Evolutionary conservation across 2,113 vertebrate genomes (phyloP), one percentile per base, ranked within the genome.

Genomic region (Boleophthalmus pectinirostris): DNA sequence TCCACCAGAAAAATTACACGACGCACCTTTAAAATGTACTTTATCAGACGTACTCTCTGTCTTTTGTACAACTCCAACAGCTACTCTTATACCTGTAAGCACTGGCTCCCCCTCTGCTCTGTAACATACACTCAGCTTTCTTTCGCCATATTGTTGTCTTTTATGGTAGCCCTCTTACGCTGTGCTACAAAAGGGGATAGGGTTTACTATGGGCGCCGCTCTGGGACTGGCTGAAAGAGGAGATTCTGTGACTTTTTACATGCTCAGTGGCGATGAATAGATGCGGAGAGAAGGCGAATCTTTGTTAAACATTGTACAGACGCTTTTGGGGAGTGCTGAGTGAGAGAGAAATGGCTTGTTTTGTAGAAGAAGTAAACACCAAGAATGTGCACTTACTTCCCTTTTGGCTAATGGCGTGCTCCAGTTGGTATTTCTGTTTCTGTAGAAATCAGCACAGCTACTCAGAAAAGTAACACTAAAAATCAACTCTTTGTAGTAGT

Each of bases 51-150:
- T 29, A 29, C 29, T 29, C 70, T 14, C 5, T 13, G 2, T 3
- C 29, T 25, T 73, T 43, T 68, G 77, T 56, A 77, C 76, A 25
- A 12, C 23, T 57, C 3, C 0, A 15, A 24, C n/a, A n/a, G n/a
- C 11, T 57, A 1, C 56, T 53, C 5, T 43, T 8, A n/a, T 11
- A 10, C 38, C 51, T 54, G 20, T 81, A 43, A 43, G 38, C 10
- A 10, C 38, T 5, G 29, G 8, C 35, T 38, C 5, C 75, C 78
- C 77, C 79, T 84, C 65, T 58, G 77, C 77, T 45, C 82, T 88
- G 84, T 88, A 92, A 93, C 63, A 13, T 90, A 90, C 91, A 87
- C 72, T 73, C 71, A 15, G 79, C 90, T 90, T 90, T 90, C 90
- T 90, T 90, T 90, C 83, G 75, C 80, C 73, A 73, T 81, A 88